Conservation (phyloP, 2,113 vertebrate species). For the Ptilorrhoa leucosticta region DNA sequence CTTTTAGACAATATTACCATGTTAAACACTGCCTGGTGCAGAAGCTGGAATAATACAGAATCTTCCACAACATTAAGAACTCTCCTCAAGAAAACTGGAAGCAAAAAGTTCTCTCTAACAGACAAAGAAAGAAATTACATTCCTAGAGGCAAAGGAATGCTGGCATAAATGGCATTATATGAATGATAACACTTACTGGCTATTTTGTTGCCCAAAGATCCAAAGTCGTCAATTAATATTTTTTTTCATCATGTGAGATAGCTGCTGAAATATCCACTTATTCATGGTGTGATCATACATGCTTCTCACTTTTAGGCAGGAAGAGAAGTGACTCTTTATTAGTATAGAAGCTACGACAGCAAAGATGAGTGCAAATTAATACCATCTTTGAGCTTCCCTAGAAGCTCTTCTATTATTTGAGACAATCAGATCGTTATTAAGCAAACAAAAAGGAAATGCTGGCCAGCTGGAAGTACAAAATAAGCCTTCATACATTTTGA, state of each 20-base stretch:
- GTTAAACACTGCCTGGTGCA: neutral
- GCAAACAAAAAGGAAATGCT: conserved; percentile 33
- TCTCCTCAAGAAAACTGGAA: neutral
- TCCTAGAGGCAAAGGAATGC: conserved; percentile 9
- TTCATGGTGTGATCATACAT: conserved; percentile 28
- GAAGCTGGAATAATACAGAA: neutral
- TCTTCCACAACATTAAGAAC: neutral
- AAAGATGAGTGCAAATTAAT: neutral
- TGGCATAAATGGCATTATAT: neutral
- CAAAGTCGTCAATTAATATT: conserved; percentile 31
- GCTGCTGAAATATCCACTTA: conserved; percentile 38
- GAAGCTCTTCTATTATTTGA: conserved; percentile 11
- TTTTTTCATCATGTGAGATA: neutral
- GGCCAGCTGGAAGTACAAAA: conserved; percentile 6
- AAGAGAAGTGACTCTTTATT: conserved; percentile 17
- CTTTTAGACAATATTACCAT: neutral
- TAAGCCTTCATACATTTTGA: conserved; percentile 10
- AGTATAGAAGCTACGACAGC: conserved; percentile 20
- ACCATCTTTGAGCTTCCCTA: conserved; percentile 15
- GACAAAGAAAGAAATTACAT: conserved; percentile 22
- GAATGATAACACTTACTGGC: neutral
- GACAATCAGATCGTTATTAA: conserved; percentile 16
- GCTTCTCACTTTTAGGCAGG: conserved; percentile 1
- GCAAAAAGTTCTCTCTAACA: neutral
- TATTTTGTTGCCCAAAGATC: conserved; percentile 33